Base-by-base conservation (phyloP, 1,140 invertebrate species). In the Aphis craccivora region DNA sequence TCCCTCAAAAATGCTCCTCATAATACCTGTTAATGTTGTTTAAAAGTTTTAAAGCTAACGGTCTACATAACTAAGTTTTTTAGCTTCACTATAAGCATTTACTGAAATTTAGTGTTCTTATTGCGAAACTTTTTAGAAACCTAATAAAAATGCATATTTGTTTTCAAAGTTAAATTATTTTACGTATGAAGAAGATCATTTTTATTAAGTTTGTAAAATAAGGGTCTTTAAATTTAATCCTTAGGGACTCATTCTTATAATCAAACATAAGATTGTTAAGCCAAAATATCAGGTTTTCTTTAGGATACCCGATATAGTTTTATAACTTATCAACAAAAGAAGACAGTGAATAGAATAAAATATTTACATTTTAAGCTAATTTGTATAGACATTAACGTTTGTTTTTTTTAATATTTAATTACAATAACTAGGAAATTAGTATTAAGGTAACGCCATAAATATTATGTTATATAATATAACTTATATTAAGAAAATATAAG, bases 141-240 rank as follows among this genome's bases (percentile, higher is more conserved):
- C 35, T 84, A 84, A 84, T 84, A 84, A 84, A 84, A 84, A 84
- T 84, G 81, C 35, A 84, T 84, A 84, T 84, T 84, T 84, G 81
- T 84, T 84, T 84, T 40, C 81, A 84, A 84, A 84, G 81, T 84
- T 84, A 40, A 84, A 84, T 84, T 84, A 84, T 84, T 84, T 84
- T 84, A 84, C 81, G 81, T 84, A 84, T 84, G 81, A 84, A 84
- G 37, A 22, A 84, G 37, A 84, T 84, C 81, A 84, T 84, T 84
- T 84, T 84, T 84, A 84, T 84, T 84, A 84, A 84, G 81, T 84
- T 84, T 84, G 35, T 84, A 84, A 84, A 84, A 84, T 84, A 84
- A 40, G 37, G 81, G 81, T 40, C 81, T 40, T 84, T 84, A 84
- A 43, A 43, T 84, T 37, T 84, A 84, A 84, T 43, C 81, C 81